Evolutionary conservation across 2,888 invertebrate species (phyloP), one percentile per base, ranked within the genome.

Genomic region (Drymonia ruficornis): DNA sequence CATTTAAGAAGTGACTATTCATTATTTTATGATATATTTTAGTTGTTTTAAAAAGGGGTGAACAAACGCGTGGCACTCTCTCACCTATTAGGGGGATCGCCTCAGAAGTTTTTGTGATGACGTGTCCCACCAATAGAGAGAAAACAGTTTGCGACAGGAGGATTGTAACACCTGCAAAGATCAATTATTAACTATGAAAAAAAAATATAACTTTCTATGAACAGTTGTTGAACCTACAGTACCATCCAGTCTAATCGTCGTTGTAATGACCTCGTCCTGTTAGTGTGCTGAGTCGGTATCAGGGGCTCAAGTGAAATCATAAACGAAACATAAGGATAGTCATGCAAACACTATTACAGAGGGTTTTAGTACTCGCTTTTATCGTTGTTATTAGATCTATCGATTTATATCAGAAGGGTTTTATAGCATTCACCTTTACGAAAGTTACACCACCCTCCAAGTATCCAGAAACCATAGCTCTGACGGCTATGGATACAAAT

Each of bases 101-200:
- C 94, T 99, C 99, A 93, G 99, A 99, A 93, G 99, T 99, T 95
- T 98, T 98, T 93, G 99, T 99, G 95, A 99, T 98, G 93, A 98
- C 98, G 95, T 99, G 98, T 91, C 98, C 98, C 94, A 99, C 98
- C 96, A 99, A 97, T 94, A 99, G 96, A 93, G 99, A 97, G 95
- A 99, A 99, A 94, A 99, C 99, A 94, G 98, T 99, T 95, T 99
- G 97, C 86, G 99, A 99, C 94, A 99, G 97, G 94, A 99, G 97
- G 94, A 99, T 98, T 94, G 98, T 99, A 93, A 99, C 98, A 96
- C 98, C 98, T 99, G 98, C 91, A 97, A 97, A 96, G 94, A 94
- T 88, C 80, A 90, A 91, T 36, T 94, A 94, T 94, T 79, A 78
- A 81, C 88, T 85, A 85, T 89, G 78, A 84, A 82, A 85, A 87